These are phyloP conservation scores for Anthophora plumipes DNA, from an alignment of 2,888 invertebrate species.

Conservation along the genomic window DNA sequence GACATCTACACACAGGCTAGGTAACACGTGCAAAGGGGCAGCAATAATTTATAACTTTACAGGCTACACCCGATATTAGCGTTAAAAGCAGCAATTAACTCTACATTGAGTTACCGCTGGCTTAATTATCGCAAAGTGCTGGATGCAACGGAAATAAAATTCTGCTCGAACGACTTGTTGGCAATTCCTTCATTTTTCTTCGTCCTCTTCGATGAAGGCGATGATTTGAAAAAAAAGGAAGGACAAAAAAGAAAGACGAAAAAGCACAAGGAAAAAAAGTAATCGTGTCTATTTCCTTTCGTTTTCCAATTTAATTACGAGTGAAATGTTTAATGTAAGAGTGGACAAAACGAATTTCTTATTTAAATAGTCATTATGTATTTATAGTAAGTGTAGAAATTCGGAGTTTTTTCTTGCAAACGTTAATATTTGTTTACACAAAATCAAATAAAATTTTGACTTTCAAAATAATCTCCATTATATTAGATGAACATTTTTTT, in stretches of 20 bases:
- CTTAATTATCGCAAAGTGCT: constrained; percentile 8
- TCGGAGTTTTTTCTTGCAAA: too few relatives aligned
- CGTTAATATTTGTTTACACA: too few relatives aligned
- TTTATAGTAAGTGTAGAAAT: too few relatives aligned
- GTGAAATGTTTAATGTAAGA: too few relatives aligned
- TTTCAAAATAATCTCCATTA: too few relatives aligned
- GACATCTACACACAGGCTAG: background rate
- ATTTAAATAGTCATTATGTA: too few relatives aligned
- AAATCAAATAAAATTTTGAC: too few relatives aligned
- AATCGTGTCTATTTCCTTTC: too few relatives aligned
- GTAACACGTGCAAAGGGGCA: background rate
- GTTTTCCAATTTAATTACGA: too few relatives aligned
- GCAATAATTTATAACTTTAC: constrained; percentile 42
- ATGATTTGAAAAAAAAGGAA: background rate
- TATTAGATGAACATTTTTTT: too few relatives aligned
- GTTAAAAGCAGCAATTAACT: constrained; percentile 42
- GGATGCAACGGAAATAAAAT: constrained; percentile 1
- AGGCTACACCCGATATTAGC: constrained; percentile 18
- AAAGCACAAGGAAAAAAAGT: background rate
- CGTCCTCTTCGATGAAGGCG: background rate
- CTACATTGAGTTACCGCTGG: constrained; percentile 24
- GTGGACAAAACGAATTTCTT: too few relatives aligned
- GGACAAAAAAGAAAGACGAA: too few relatives aligned
- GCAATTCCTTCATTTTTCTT: background rate
- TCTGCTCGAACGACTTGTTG: background rate